Evolutionary conservation across 1,140 invertebrate species (phyloP), one percentile per base, ranked within the genome.

Genomic region (Drosophila pandora): DNA sequence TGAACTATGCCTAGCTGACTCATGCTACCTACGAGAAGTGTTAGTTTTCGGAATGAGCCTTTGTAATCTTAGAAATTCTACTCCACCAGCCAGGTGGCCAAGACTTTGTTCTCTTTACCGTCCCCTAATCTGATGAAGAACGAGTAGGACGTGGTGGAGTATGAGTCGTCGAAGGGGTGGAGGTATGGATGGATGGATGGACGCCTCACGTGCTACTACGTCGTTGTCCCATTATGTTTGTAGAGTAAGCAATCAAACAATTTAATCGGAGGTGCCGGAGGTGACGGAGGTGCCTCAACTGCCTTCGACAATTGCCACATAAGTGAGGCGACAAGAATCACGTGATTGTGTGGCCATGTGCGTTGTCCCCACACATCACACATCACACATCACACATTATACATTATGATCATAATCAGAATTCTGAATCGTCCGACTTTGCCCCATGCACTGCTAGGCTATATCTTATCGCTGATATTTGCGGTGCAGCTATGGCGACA

Each of bases 301-400:
- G n/a, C n/a, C 43, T 87, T 85, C 81, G 50, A 23, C 49, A 87
- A 87, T 85, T 85, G 83, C 81, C 79, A 69, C 75, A 82, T 67
- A 78, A 80, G 68, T 67, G 62, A 61, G 49, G 58, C 72, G 57
- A 49, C 59, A 52, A 80, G 68, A 61, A 85, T 87, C 81, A 81
- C 81, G 81, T 87, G 81, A 85, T 87, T 58, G 10, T 55, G 25
- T 62, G 61, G 32, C 62, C 75, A 58, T 77, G 68, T 73, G 54
- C 65, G 49, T 59, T 37, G 41, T 47, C 25, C 8, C 4, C 50
- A 21, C 45, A 28, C n/a, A n/a, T n/a, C n/a, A n/a, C n/a, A n/a
- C n/a, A n/a, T n/a, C n/a, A n/a, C n/a, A n/a, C n/a, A n/a, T n/a
- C n/a, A n/a, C n/a, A n/a, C 25, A 28, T 28, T 28, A 28, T 28